Conservation (phyloP, 2,888 invertebrate species). For the Eledona agricola region DNA sequence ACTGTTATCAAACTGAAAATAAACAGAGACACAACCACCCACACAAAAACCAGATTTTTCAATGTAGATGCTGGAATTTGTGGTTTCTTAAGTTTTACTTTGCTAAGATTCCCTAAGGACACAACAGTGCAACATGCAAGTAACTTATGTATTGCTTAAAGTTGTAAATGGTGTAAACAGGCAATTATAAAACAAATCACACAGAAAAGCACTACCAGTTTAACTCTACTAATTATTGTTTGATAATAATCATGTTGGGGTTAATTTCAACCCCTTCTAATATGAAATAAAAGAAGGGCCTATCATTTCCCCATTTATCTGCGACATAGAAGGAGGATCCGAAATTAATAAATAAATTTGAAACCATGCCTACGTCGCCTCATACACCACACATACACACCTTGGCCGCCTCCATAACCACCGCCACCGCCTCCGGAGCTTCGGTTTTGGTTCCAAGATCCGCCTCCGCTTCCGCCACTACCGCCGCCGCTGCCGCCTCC, state of each 20-base stretch:
- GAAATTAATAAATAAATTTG: constrained; percentile 43
- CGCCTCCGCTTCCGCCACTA: constrained; percentile 44
- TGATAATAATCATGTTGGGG: constrained; percentile 48
- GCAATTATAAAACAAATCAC: too few relatives aligned
- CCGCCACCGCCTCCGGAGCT: constrained; percentile 46
- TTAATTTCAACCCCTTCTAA: constrained; percentile 57
- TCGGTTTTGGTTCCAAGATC: constrained; percentile 50
- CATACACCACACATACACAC: constrained; percentile 36
- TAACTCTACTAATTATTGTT: too few relatives aligned
- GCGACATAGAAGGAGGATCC: constrained; percentile 58
- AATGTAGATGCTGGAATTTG: too few relatives aligned
- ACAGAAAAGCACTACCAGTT: too few relatives aligned
- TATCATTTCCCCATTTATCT: constrained; percentile 58
- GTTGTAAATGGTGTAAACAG: too few relatives aligned
- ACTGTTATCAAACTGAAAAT: too few relatives aligned
- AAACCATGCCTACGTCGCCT: constrained; percentile 59
- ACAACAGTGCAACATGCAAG: too few relatives aligned
- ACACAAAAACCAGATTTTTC: too few relatives aligned
- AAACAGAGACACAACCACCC: too few relatives aligned
- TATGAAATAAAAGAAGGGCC: constrained; percentile 56
- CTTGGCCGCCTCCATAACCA: constrained; percentile 52
- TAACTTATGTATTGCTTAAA: too few relatives aligned
- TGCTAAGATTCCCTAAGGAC: too few relatives aligned
- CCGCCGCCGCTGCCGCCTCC: constrained; percentile 46
- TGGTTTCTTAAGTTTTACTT: too few relatives aligned